These are phyloP conservation scores for Tanytarsus gracilentus DNA, from an alignment of 2,888 invertebrate species.

Conservation along the genomic window DNA sequence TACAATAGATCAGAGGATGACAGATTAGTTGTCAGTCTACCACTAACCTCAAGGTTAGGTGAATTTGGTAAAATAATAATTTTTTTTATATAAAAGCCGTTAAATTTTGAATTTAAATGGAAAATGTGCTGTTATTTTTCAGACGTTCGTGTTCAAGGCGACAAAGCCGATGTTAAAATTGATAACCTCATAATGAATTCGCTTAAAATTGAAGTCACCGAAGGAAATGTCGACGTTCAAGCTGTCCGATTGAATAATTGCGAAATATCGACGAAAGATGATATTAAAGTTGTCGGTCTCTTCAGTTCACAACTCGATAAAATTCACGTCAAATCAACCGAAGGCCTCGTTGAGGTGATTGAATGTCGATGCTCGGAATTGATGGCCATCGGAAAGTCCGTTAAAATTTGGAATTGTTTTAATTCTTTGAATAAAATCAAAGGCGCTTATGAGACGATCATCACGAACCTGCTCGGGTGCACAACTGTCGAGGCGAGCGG, in stretches of 20 bases:
- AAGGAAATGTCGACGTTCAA: neutral
- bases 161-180: neutral
- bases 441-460: neutral
- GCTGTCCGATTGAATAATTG: neutral
- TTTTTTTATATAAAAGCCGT: too few relatives aligned
- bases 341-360: neutral
- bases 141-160: neutral
- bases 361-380: conserved; percentile 1
- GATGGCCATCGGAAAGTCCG: neutral
- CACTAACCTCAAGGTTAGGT: neutral
- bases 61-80: neutral
- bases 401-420: neutral
- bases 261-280: neutral
- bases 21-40: neutral
- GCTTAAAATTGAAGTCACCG: neutral
- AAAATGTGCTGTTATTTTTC: too few relatives aligned
- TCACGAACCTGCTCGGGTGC: neutral
- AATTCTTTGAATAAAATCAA: neutral
- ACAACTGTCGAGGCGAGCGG: neutral
- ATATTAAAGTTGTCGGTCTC: neutral
- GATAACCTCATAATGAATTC: neutral
- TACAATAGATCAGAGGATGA: conserved; percentile 2
- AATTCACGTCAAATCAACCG: neutral
- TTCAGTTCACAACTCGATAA: neutral
- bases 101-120: too few relatives aligned